Conservation (phyloP, 2,113 vertebrate genomes). For the Micromys minutus region DNA sequence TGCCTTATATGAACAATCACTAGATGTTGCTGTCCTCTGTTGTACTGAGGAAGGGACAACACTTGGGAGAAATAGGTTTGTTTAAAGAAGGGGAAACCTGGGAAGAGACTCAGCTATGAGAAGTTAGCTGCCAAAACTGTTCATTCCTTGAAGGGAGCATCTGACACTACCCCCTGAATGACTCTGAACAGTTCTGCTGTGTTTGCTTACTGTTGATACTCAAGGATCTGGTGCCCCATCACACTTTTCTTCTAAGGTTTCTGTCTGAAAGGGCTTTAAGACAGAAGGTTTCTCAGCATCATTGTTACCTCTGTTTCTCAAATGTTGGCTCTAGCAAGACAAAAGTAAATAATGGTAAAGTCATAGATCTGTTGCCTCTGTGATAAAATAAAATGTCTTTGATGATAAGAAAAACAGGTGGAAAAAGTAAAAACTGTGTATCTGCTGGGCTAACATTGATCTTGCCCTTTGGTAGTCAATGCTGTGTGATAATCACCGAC, state of each 20-base stretch:
- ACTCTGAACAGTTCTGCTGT: background rate
- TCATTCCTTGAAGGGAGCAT: background rate
- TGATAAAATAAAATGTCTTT: background rate
- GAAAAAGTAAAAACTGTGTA: background rate
- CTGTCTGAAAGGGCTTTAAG: background rate
- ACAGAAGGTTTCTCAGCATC: slow-evolving; percentile 2
- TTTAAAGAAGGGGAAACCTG: background rate
- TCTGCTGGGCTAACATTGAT: background rate
- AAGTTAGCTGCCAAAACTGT: background rate
- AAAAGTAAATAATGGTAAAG: background rate
- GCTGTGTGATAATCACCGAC: background rate
- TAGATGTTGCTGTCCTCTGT: background rate
- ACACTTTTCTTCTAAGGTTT: background rate
- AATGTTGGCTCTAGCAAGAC: background rate
- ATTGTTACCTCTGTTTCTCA: background rate
- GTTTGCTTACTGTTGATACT: background rate
- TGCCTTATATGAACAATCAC: background rate
- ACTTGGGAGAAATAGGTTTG: background rate
- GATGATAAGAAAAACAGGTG: background rate
- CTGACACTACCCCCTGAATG: too few species aligned
- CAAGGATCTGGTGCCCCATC: background rate
- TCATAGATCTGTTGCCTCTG: background rate
- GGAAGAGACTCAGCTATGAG: background rate
- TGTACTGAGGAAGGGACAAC: background rate
- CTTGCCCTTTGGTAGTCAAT: background rate